Evolutionary conservation across 1,140 invertebrate species (phyloP).

Genomic region (Pogonomyrmex californicus): DNA sequence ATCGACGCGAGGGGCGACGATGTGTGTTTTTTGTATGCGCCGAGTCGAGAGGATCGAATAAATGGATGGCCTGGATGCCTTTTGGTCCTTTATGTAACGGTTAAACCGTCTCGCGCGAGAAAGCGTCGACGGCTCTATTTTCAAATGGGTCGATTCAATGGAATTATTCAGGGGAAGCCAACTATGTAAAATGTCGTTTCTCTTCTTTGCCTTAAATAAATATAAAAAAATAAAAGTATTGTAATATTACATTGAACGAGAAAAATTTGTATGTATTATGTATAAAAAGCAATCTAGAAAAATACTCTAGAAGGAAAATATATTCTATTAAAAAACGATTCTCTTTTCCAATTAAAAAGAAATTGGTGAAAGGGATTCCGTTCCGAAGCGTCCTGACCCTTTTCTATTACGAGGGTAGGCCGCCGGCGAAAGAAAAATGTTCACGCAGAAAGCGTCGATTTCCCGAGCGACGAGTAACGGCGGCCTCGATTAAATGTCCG

Average conservation of each 20-base stretch:
- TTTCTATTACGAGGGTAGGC: slow-evolving; percentile 5
- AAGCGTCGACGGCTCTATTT: slow-evolving; percentile 23
- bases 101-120: not conserved
- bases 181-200: not conserved
- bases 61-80: not conserved
- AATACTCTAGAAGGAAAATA: not conserved
- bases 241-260: not conserved
- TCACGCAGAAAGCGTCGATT: slow-evolving; percentile 25
- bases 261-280: not conserved
- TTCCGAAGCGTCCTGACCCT: not conserved
- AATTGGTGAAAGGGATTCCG: not conserved
- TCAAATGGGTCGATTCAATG: slow-evolving; percentile 34
- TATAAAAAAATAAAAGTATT: not conserved
- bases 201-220: not conserved
- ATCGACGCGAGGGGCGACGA: not conserved
- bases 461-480: not conserved
- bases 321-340: not conserved
- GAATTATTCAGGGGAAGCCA: not conserved
- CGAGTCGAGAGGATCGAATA: slow-evolving; percentile 6
- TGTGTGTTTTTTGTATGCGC: not conserved
- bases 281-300: not conserved
- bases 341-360: not conserved
- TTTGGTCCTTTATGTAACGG: not conserved
- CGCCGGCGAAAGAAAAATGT: slow-evolving; percentile 20
- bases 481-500: slow-evolving; percentile 37